Conservation (phyloP, 2,888 invertebrate genomes). For the Drosophila percnosoma region DNA sequence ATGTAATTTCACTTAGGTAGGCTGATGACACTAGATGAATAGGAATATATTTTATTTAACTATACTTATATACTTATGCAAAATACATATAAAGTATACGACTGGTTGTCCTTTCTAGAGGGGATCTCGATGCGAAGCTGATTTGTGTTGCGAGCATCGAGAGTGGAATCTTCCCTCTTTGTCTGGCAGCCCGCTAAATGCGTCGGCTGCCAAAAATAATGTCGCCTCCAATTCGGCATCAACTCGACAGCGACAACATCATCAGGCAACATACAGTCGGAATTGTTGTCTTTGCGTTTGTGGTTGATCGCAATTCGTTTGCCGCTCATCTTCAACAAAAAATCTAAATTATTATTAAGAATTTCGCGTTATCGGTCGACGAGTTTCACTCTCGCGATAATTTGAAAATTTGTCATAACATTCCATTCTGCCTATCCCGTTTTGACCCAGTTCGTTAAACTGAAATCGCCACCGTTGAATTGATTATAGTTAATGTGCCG, state of each 20-base stretch:
- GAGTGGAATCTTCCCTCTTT: conserved; percentile 5
- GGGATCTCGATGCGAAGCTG: conserved; percentile 8
- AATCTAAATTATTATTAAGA: background rate
- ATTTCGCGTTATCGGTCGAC: background rate
- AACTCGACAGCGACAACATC: conserved; percentile 35
- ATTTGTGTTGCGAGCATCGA: conserved; percentile 30
- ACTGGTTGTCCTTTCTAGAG: conserved; percentile 1
- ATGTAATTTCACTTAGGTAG: conserved; percentile 39
- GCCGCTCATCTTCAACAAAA: conserved; percentile 29
- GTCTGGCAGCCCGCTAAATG: conserved; percentile 6
- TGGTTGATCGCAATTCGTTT: conserved; percentile 66
- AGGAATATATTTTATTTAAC: conserved; percentile 10
- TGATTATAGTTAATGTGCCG: conserved; percentile 23
- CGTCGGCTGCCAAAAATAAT: conserved; percentile 63
- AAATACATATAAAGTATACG: background rate
- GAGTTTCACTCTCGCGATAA: background rate
- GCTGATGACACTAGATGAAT: conserved; percentile 51
- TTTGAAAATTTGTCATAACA: background rate
- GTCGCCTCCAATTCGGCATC: conserved; percentile 53
- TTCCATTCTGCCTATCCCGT: conserved; percentile 3
- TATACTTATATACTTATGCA: conserved; percentile 11
- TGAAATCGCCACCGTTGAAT: conserved; percentile 6
- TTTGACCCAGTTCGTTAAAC: conserved; percentile 39
- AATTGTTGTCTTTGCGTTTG: conserved; percentile 76
- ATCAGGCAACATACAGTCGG: conserved; percentile 61